Conservation (phyloP, 1,140 invertebrate genomes). For the Drosophila simulans region DNA sequence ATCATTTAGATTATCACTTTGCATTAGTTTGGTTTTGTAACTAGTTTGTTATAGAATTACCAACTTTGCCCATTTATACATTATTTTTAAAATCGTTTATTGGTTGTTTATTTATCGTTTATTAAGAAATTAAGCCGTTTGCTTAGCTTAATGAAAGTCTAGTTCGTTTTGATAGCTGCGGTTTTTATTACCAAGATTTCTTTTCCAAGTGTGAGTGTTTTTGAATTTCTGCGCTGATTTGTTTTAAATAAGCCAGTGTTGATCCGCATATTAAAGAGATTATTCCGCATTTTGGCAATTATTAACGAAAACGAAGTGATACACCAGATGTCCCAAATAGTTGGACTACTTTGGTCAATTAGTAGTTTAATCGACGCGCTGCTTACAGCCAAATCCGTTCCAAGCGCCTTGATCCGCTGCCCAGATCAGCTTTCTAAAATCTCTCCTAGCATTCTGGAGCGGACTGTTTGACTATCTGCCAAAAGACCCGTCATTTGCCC, state of each 20-base stretch:
- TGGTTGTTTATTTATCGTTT: not conserved
- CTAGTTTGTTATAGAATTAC: not conserved
- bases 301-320: not conserved
- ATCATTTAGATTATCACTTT: slow-evolving; percentile 10
- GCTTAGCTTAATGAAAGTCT: no score
- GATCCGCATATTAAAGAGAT: no score
- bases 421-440: slow-evolving; percentile 40
- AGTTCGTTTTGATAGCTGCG: no score
- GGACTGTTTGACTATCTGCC: slow-evolving; percentile 19
- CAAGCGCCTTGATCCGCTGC: slow-evolving; percentile 19
- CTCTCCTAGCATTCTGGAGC: slow-evolving; percentile 15
- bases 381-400: not conserved
- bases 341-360: not conserved
- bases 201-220: no score
- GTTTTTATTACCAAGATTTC: no score
- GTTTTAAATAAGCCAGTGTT: no score
- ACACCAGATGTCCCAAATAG: no score
- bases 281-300: not conserved
- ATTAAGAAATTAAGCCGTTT: not conserved
- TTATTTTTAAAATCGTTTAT: not conserved
- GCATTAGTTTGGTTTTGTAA: not conserved
- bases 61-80: not conserved
- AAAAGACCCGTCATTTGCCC: slow-evolving; percentile 66
- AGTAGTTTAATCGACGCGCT: not conserved
- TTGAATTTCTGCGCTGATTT: no score